Base-by-base conservation (phyloP, 2,113 vertebrate genomes). In the Centropristis striata region DNA sequence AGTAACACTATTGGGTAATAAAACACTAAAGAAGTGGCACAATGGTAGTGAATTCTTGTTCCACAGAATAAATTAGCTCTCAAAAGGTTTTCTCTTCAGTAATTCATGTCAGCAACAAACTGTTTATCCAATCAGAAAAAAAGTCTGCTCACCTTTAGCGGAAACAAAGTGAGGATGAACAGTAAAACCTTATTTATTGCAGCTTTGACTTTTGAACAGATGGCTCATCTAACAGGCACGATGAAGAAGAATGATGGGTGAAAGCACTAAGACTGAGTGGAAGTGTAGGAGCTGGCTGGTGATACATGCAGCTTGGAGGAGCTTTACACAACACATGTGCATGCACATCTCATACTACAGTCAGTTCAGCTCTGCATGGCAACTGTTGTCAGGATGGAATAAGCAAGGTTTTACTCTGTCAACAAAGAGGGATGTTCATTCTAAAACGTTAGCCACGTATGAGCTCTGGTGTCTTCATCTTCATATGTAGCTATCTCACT, bases 141-240 rank as follows among this genome's bases (percentile, higher is more conserved):
- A 74, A 79, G 61, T 15, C 63, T 74, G 80, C 60, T 42, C 41
- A 63, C 28, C 47, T 82, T 8, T 4, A 47, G 58, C 68, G 74
- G 58, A 80, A 59, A 63, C 47, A 4, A 23, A 81, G 54, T n/a
- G 42, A 72, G 15, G 37, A 76, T 69, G 57, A 63, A 81, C 67
- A 53, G 76, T 58, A 71, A 81, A 88, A 87, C 77, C 63, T 71
- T 79, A 79, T 86, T 85, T 64, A 73, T 47, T 59, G 46, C 80
- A 63, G 68, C 50, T 74, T 73, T 2, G 77, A 76, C 67, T 46
- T 41, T 21, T 32, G 51, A 85, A 44, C 83, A 78, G 78, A 85
- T 78, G 77, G 60, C 53, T 75, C 71, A 67, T 72, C 60, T 4
- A 73, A 70, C 55, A 71, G 72, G 68, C 41, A 80, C 67, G 23